phyloP scores from a whole-genome alignment of 2,888 invertebrate species.

The Metalampra italica region DNA sequence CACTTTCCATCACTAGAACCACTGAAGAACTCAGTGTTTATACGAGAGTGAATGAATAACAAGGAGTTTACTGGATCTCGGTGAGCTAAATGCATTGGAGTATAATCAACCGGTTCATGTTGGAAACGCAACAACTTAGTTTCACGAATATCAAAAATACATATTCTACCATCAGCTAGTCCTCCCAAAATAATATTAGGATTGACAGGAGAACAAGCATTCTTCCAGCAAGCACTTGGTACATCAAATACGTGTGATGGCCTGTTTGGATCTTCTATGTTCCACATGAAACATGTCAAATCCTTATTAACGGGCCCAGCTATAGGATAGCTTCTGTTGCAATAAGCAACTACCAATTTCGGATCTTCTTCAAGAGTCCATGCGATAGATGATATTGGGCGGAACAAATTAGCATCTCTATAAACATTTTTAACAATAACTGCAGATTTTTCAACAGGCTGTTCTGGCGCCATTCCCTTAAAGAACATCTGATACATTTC shows the following conservation, averaged over 20 bases:
- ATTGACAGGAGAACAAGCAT: conserved; percentile 35
- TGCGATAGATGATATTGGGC: conserved; percentile 75
- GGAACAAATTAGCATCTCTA: conserved; percentile 65
- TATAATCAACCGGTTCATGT: conserved; percentile 82
- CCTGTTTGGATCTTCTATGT: conserved; percentile 58
- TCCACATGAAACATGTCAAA: conserved; percentile 81
- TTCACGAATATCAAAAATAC: conserved; percentile 85
- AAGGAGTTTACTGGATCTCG: conserved; percentile 75
- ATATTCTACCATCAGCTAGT: conserved; percentile 46
- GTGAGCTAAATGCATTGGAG: conserved; percentile 57
- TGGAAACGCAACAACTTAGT: conserved; percentile 45
- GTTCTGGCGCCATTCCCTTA: conserved; percentile 61
- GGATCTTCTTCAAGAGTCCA: conserved; percentile 82
- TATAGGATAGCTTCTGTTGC: conserved; percentile 42
- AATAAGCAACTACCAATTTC: conserved; percentile 81
- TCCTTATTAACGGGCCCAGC: conserved; percentile 29
- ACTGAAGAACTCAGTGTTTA: conserved; percentile 79
- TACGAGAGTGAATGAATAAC: conserved; percentile 76
- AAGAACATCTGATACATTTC: conserved; percentile 88
- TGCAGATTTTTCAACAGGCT: conserved; percentile 66
- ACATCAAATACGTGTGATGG: conserved; percentile 31
- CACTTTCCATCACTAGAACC: conserved; percentile 80
- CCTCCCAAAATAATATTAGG: conserved; percentile 39
- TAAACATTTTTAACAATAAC: conserved; percentile 81
- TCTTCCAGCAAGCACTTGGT: conserved; percentile 44